Evolutionary conservation across 1,140 invertebrate species (phyloP).

Genomic region (Euwallacea fornicatus): DNA sequence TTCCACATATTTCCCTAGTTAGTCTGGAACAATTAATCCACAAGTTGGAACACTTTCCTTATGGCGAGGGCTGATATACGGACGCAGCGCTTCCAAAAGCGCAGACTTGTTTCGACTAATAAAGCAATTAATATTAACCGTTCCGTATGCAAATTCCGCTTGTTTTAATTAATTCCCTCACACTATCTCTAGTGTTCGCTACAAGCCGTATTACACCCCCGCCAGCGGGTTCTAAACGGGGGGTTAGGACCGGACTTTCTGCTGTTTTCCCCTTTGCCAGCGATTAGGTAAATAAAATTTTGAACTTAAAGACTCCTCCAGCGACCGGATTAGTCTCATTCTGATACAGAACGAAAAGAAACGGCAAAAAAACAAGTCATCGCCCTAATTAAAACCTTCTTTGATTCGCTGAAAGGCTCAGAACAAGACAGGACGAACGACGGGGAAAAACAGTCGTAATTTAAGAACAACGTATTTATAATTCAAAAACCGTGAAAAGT

Average conservation of each 20-base stretch:
- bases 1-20: neutral
- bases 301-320: too few species aligned
- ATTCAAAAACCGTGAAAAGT: conserved; percentile 16
- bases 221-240: neutral
- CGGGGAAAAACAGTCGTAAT: conserved; percentile 15
- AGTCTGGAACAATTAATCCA: neutral
- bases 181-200: conserved; percentile 26
- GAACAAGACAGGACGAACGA: conserved; percentile 7
- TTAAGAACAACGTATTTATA: conserved; percentile 14
- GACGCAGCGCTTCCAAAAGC: conserved; percentile 23
- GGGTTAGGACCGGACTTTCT: conserved; percentile 10
- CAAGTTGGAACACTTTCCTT: conserved; percentile 20
- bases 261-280: too few species aligned
- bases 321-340: neutral
- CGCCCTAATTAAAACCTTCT: conserved; percentile 9
- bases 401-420: conserved; percentile 10
- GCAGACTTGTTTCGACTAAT: conserved; percentile 32
- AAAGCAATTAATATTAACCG: conserved; percentile 33
- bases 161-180: conserved; percentile 35
- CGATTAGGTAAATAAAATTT: too few species aligned
- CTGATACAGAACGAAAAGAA: neutral
- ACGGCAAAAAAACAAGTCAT: conserved; percentile 9
- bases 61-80: conserved; percentile 19
- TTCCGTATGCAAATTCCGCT: conserved; percentile 31
- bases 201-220: conserved; percentile 9